Evolutionary conservation across 37 sponge, comb jelly and placozoan genomes (phyloP).

Genomic region (Cliona cf. orientalis): DNA sequence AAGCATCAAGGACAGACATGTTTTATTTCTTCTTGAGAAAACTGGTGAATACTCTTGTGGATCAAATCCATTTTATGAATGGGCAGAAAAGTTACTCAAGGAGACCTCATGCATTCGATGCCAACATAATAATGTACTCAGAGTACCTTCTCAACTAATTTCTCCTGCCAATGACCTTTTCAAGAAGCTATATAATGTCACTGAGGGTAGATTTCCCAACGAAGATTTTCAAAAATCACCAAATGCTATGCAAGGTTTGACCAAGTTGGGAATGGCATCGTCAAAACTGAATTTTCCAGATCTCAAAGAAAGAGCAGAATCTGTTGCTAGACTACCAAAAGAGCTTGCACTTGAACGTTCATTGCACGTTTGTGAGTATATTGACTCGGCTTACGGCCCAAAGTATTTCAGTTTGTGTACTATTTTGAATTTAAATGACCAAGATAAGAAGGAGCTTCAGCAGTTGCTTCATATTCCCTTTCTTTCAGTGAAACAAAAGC

Average conservation of each 20-base stretch:
- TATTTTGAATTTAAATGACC: too few species aligned
- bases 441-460: too few species aligned
- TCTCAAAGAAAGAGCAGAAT: conserved; percentile 45
- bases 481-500: conserved; percentile 15
- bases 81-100: conserved; percentile 35
- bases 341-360: conserved; percentile 30
- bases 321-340: background rate
- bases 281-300: conserved; percentile 22
- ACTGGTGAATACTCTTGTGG: conserved; percentile 7
- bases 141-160: conserved; percentile 26
- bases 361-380: conserved; percentile 15
- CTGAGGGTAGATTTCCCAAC: conserved; percentile 61
- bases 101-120: conserved; percentile 37
- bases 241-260: conserved; percentile 2
- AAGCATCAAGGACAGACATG: conserved; percentile 14
- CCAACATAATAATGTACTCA: background rate
- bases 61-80: conserved; percentile 1
- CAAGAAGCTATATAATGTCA: conserved; percentile 10
- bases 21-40: conserved; percentile 28
- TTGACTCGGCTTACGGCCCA: background rate
- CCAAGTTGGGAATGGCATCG: conserved; percentile 40
- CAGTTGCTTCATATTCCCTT: conserved; percentile 37
- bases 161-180: conserved; percentile 18
- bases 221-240: conserved; percentile 4
- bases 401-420: too few species aligned